These are phyloP conservation scores for Polymixis lichenea DNA, from an alignment of 2,888 invertebrate species.

Conservation along the genomic window DNA sequence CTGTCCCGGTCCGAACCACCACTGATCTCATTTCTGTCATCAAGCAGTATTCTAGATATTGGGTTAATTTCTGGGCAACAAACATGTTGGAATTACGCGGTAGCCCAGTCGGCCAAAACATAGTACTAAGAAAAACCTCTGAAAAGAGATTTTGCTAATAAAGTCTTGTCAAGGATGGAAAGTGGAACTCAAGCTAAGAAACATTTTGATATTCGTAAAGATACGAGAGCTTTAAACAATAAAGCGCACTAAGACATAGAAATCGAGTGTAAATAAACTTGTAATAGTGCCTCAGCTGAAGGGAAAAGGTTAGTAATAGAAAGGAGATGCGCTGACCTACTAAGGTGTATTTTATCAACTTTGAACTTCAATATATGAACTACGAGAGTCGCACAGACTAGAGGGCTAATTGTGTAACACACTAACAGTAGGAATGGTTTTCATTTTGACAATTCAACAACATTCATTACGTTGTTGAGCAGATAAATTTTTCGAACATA, in stretches of 20 bases:
- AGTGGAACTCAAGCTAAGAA: background rate
- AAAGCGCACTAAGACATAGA: slow-evolving; percentile 35
- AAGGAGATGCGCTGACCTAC: slow-evolving; percentile 56
- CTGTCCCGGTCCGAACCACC: too few species aligned
- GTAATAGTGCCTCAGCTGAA: slow-evolving; percentile 19
- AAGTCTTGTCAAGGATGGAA: background rate
- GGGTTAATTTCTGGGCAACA: background rate
- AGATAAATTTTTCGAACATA: too few species aligned
- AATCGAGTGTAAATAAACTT: slow-evolving; percentile 39
- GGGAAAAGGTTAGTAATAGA: slow-evolving; percentile 53
- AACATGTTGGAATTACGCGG: background rate
- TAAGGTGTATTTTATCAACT: slow-evolving; percentile 35
- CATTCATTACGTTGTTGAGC: too few species aligned
- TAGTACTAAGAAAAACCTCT: background rate
- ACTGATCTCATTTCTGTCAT: background rate
- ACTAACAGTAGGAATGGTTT: too few species aligned
- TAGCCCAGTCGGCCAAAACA: too few species aligned
- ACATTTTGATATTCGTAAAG: slow-evolving; percentile 28
- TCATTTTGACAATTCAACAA: too few species aligned
- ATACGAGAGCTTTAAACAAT: slow-evolving; percentile 38
- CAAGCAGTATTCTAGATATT: background rate
- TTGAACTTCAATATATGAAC: slow-evolving; percentile 27
- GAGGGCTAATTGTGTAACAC: too few species aligned
- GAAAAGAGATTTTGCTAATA: background rate
- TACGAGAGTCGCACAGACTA: background rate